Base-by-base conservation (phyloP, 2,888 invertebrate species). In the Cantharis flavilabris region DNA sequence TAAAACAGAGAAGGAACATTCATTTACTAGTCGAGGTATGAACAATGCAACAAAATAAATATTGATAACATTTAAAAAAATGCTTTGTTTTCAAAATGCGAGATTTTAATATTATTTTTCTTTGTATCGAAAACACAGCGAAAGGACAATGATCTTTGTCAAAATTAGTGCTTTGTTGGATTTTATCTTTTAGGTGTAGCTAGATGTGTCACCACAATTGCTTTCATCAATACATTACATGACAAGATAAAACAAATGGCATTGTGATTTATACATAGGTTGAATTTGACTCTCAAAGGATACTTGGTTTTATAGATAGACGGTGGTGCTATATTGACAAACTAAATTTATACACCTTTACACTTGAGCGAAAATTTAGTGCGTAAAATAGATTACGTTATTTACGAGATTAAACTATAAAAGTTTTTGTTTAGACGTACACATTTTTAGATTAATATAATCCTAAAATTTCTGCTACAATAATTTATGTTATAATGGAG, bases 261-360 rank as follows among this genome's bases (percentile, higher is more conserved):
- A 65, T 65, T 65, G 65, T 65, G 65, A 65, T 65, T 65, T 65
- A 65, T 65, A 65, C 65, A 65, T 65, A 65, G 65, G 65, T 20
- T 23, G 65, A 23, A 65, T 23, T 65, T 65, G 65, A 65, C 65
- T 65, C 23, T 65, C 65, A 13, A 23, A 23, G 65, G 65, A 23
- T 65, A 65, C 65, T 65, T 65, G 18, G 20, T 23, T 65, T 65
- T 65, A 65, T 65, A 23, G 65, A 65, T 65, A 65, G 65, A 65
- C 65, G 23, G 13, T 33, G 33, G 33, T 33, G n/a, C 65, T 20
- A 20, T 65, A 65, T 65, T 65, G 65, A 65, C 65, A 65, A 65
- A 23, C n/a, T 65, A 65, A 65, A 65, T 65, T 65, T 65, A 65
- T 65, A 20, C 23, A 65, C 65, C 23, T 65, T 23, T 33, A 33